These are phyloP conservation scores for Idaea dimidiata DNA, from an alignment of 2,888 invertebrate species.

Conservation along the genomic window DNA sequence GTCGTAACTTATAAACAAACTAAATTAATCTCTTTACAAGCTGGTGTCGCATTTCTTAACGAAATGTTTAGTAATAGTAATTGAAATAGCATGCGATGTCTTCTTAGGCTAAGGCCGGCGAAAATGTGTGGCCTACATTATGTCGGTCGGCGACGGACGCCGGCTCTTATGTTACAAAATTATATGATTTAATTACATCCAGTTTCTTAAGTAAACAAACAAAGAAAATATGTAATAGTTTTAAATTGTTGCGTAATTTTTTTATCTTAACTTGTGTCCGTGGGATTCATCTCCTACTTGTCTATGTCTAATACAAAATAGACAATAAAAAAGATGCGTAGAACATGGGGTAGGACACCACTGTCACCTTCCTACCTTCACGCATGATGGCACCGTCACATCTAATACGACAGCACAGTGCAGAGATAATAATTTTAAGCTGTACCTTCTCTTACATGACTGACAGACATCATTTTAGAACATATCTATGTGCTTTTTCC, in stretches of 20 bases:
- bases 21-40: conserved; percentile 11
- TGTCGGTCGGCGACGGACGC: conserved; percentile 15
- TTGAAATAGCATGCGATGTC: conserved; percentile 21
- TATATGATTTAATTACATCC: conserved; percentile 5
- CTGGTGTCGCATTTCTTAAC: conserved; percentile 24
- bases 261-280: not conserved
- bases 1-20: conserved; percentile 14
- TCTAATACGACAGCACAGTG: too few relatives aligned
- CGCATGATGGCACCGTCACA: too few relatives aligned
- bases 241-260: not conserved
- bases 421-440: too few relatives aligned
- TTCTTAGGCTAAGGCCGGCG: conserved; percentile 30
- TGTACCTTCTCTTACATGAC: too few relatives aligned
- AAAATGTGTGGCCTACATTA: conserved; percentile 30
- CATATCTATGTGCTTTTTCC: too few relatives aligned
- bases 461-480: too few relatives aligned
- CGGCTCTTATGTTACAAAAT: conserved; percentile 15
- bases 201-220: not conserved
- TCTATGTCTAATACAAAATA: too few relatives aligned
- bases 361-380: too few relatives aligned
- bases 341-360: too few relatives aligned
- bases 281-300: too few relatives aligned
- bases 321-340: too few relatives aligned
- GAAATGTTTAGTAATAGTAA: conserved; percentile 29
- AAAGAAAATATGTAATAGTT: not conserved